Percentiles rank a stretch among this genome's conserved stretches.
phyloP scores from a whole-genome alignment of 2,113 vertebrate species.

The Malurus melanocephalus region DNA sequence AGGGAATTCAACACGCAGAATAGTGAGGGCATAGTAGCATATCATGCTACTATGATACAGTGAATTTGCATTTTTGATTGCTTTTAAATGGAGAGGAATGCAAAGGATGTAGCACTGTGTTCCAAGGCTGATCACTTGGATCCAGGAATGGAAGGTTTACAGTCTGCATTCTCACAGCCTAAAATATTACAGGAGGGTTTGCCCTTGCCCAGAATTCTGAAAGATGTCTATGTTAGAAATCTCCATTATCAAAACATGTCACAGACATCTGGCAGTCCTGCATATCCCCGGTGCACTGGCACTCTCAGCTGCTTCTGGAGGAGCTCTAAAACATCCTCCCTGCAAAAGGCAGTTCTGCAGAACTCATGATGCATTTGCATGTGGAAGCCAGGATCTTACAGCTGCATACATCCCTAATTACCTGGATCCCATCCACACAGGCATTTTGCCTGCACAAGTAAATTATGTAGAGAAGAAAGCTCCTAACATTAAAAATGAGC shows the following conservation, averaged over 20 bases:
- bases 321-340: not conserved
- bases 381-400: slow-evolving; percentile 2
- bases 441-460: not conserved
- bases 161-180: not conserved
- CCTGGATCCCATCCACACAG: not conserved
- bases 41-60: not conserved
- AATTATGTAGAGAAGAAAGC: not conserved
- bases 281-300: not conserved
- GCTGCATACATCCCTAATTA: not conserved
- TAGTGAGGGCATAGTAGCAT: not conserved
- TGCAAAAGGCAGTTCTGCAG: not conserved
- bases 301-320: not conserved
- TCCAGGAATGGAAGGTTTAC: not conserved
- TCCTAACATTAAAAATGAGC: not conserved
- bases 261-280: not conserved
- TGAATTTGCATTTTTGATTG: not conserved
- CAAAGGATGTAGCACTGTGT: not conserved
- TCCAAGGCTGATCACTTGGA: not conserved
- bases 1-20: not conserved
- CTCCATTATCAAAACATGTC: not conserved
- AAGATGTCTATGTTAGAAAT: not conserved
- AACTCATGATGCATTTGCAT: not conserved
- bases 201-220: not conserved
- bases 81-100: not conserved
- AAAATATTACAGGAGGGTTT: not conserved